These are phyloP conservation scores for Phengaris arion DNA, from an alignment of 2,888 invertebrate species.

Conservation along the genomic window DNA sequence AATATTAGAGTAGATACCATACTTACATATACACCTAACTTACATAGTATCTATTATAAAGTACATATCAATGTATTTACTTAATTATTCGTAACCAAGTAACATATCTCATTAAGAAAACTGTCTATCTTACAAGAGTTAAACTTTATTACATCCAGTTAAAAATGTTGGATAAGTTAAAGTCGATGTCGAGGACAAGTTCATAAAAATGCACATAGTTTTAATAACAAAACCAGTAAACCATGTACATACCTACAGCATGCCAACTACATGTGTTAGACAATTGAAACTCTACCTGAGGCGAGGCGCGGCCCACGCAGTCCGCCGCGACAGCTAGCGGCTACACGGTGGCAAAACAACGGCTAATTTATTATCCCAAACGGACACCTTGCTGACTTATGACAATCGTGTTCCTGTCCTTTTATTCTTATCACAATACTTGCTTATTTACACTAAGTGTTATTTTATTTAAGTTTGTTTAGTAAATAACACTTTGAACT, in stretches of 20 bases:
- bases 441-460: slow-evolving; percentile 12
- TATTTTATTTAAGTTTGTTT: neutral
- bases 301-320: slow-evolving; percentile 37
- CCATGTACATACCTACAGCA: neutral
- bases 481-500: neutral
- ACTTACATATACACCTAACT: too few relatives aligned
- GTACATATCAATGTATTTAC: too few relatives aligned
- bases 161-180: neutral
- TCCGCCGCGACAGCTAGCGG: neutral
- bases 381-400: slow-evolving; percentile 56
- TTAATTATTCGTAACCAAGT: too few relatives aligned
- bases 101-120: too few relatives aligned
- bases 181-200: neutral
- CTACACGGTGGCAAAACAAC: slow-evolving; percentile 41
- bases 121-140: too few relatives aligned
- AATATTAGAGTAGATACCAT: too few relatives aligned
- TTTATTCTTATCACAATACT: slow-evolving; percentile 46
- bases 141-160: too few relatives aligned
- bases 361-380: slow-evolving; percentile 53
- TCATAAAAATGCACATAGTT: neutral
- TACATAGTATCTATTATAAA: too few relatives aligned
- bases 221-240: neutral
- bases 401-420: slow-evolving; percentile 49
- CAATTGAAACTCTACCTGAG: slow-evolving; percentile 6
- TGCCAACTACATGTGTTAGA: slow-evolving; percentile 1